phyloP scores from a whole-genome alignment of 2,797 vertebrate genomes.

The Periparus ater region DNA sequence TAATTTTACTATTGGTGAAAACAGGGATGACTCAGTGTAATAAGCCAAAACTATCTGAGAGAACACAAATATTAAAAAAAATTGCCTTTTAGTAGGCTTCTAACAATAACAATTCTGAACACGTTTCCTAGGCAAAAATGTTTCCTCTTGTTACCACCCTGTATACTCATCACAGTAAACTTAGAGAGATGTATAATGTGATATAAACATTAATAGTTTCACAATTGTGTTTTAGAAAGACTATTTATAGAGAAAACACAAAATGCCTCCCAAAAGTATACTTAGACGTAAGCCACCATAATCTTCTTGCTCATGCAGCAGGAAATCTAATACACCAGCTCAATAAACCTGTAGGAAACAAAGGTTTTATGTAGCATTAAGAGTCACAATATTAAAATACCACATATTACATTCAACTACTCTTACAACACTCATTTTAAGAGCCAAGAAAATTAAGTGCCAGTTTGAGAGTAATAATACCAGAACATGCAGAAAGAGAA shows the following conservation, averaged over 20 bases:
- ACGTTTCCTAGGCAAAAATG: conserved; percentile 64
- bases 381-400: conserved; percentile 81
- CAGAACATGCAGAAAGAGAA: conserved; percentile 18
- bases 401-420: conserved; percentile 75
- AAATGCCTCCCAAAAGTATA: conserved; percentile 90
- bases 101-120: conserved; percentile 58
- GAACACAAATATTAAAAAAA: conserved; percentile 54
- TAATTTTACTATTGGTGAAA: conserved; percentile 22
- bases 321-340: conserved; percentile 94
- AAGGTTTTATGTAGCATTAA: conserved; percentile 85
- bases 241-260: conserved; percentile 92
- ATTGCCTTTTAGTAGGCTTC: conserved; percentile 42
- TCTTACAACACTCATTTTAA: conserved; percentile 77
- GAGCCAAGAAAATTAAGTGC: conserved; percentile 70
- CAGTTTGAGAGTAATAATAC: conserved; percentile 69
- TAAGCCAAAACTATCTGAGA: conserved; percentile 41
- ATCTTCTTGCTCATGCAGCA: conserved; percentile 98
- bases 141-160: conserved; percentile 65
- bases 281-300: conserved; percentile 96
- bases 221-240: conserved; percentile 82
- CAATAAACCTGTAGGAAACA: conserved; percentile 94
- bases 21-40: background rate
- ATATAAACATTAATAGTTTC: conserved; percentile 83
- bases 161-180: conserved; percentile 70
- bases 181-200: conserved; percentile 76